Base-by-base conservation (phyloP, 2,888 invertebrate genomes). In the Cheilosia soror region DNA sequence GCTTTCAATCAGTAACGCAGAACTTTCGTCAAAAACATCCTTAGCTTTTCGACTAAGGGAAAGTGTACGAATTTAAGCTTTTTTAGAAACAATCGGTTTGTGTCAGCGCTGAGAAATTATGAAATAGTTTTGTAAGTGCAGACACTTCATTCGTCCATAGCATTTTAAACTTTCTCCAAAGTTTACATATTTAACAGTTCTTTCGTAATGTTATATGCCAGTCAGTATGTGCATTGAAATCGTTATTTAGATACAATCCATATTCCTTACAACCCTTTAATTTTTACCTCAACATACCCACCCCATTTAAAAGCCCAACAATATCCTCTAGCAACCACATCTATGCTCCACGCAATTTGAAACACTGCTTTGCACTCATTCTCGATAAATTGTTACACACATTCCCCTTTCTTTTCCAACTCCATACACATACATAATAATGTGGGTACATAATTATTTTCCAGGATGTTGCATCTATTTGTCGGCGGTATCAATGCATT, bases 311-410 rank as follows among this genome's bases (percentile, higher is more conserved):
- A 37, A 4, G 11, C 11, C 11, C 37, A 37, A 11, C 11, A 55
- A 42, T n/a, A 40, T 9, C 37, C 25, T 11, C 27, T 11, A n/a
- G 51, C 40, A 51, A 62, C 72, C 60, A 40, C 51, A 72, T 42
- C 29, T 72, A 2, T 33, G 33, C 11, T 13, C 37, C 40, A 4
- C 11, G 5, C 57, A n/a, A 58, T 20, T 27, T 13, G 42, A 73
- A 73, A 73, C 62, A 73, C 63, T 25, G 44, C 62, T 73, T 73
- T 73, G 73, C 73, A 63, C 73, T 71, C 11, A 58, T 37, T 49
- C 27, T 13, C 11, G 33, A 58, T 42, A 3, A 44, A 53, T 53
- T 60, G 44, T 60, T 57, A 20, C 55, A 33, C 63, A 57, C 49
- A 55, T 51, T 37, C 58, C 25, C 11, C 0, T 57, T 15, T 7